These are phyloP conservation scores for Drosophila pseudotalamancana DNA, from an alignment of 2,888 invertebrate genomes.

Conservation along the genomic window DNA sequence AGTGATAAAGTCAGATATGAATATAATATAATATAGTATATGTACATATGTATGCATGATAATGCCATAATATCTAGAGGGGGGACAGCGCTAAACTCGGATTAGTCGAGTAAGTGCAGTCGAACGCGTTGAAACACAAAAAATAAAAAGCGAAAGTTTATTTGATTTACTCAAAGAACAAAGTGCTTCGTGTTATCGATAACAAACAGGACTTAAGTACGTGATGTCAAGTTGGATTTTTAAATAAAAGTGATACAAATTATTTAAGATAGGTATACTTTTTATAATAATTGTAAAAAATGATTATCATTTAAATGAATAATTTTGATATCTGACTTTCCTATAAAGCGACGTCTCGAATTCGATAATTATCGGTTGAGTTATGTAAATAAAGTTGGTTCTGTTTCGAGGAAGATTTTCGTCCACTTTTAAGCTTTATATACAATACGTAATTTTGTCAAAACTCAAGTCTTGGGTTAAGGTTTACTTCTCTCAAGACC, in stretches of 20 bases:
- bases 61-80: neutral
- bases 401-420: no score
- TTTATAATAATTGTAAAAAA: no score
- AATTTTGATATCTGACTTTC: no score
- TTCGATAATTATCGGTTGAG: neutral
- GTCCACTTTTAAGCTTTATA: no score
- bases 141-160: neutral
- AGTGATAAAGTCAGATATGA: conserved; percentile 26
- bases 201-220: neutral
- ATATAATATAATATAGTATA: neutral
- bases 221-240: no score
- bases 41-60: neutral
- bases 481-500: no score
- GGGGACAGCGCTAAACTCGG: neutral
- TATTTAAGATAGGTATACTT: no score
- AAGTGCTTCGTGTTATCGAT: neutral
- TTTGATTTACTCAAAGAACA: neutral
- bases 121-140: neutral
- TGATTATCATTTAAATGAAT: no score
- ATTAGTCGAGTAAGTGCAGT: conserved; percentile 24
- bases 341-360: neutral
- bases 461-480: no score
- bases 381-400: neutral
- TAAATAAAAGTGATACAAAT: no score
- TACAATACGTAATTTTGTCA: no score